Evolutionary conservation across 35 echinoderm and acorn worm genomes (phyloP).

Genomic region (Eucidaris tribuloides): DNA sequence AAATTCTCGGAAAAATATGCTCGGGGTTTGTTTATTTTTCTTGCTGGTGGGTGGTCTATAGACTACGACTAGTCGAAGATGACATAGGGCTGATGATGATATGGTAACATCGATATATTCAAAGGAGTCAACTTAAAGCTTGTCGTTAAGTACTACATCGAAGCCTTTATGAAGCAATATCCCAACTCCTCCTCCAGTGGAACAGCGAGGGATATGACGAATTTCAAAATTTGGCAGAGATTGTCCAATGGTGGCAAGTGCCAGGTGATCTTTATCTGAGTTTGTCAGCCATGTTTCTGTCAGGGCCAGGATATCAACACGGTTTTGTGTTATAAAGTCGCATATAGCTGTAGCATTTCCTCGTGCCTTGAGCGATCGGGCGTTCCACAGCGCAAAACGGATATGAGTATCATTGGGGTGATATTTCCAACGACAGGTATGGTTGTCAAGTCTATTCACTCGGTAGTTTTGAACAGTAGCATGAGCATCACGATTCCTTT

Average conservation of each 20-base stretch:
- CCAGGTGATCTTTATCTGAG: background rate
- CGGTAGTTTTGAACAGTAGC: background rate
- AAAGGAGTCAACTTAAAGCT: background rate
- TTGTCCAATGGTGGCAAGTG: background rate
- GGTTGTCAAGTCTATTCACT: background rate
- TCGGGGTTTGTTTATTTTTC: no score
- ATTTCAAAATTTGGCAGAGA: background rate
- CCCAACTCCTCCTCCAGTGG: background rate
- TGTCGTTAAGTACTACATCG: background rate
- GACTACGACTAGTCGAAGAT: background rate
- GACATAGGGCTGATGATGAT: background rate
- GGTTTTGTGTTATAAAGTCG: slow-evolving; percentile 30
- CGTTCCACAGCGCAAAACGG: slow-evolving; percentile 40
- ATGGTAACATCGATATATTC: background rate
- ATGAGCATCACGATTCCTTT: background rate
- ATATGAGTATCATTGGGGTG: background rate
- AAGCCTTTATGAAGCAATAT: background rate
- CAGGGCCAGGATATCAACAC: background rate
- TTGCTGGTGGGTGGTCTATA: no score
- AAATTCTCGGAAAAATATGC: background rate
- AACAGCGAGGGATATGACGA: background rate
- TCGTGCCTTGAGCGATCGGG: slow-evolving; percentile 22
- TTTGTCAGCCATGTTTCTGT: background rate
- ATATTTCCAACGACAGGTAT: no score
- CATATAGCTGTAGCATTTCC: slow-evolving; percentile 22